Evolutionary conservation across 2,113 vertebrate genomes (phyloP).

Genomic region (Lophura nycthemera): DNA sequence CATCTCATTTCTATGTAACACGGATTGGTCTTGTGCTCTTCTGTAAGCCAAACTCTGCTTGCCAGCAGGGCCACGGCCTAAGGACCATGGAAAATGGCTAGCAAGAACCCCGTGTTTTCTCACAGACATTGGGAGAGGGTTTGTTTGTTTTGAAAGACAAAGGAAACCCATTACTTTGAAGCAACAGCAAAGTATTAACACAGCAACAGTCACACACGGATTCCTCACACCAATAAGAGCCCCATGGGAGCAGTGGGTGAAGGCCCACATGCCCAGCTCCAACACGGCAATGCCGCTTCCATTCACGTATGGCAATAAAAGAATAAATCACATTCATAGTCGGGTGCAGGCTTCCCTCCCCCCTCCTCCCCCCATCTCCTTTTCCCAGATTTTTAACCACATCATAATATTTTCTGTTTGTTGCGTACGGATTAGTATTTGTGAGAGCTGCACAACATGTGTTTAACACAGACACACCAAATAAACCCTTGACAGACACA

Average conservation of each 20-base stretch:
- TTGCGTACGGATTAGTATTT: neutral
- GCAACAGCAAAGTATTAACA: neutral
- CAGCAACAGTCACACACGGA: neutral
- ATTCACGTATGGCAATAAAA: neutral
- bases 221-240: neutral
- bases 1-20: neutral
- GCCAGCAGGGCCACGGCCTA: neutral
- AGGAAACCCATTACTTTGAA: neutral
- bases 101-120: neutral
- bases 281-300: neutral
- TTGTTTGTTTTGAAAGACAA: neutral
- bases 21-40: neutral
- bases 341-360: neutral
- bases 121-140: neutral
- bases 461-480: neutral
- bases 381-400: neutral
- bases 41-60: neutral
- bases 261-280: neutral
- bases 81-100: neutral
- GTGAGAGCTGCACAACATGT: neutral
- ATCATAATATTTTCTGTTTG: neutral
- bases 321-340: neutral
- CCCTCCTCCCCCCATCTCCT: too few relatives aligned
- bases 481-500: neutral
- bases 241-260: conserved; percentile 13